Conservation (phyloP, 2,797 vertebrate genomes). For the Pelodytes ibericus region DNA sequence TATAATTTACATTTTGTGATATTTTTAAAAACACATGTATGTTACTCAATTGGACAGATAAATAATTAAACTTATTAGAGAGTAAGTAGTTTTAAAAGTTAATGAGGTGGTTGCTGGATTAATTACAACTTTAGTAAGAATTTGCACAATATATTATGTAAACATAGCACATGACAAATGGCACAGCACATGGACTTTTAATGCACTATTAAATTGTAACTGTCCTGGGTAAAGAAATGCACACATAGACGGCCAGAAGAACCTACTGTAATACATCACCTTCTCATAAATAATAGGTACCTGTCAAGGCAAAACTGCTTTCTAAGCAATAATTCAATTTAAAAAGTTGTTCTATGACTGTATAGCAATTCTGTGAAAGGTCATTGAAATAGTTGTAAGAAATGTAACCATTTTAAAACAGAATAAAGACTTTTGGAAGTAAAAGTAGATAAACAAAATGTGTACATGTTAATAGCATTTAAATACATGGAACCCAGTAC, state of each 20-base stretch:
- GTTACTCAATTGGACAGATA: conserved; percentile 54
- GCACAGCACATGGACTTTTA: conserved; percentile 83
- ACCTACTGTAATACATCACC: conserved; percentile 79
- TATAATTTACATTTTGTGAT: conserved; percentile 25
- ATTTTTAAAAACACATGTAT: conserved; percentile 20
- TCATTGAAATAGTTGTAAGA: conserved; percentile 43
- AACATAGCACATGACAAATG: conserved; percentile 88
- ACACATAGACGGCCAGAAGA: conserved; percentile 80
- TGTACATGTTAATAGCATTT: not conserved
- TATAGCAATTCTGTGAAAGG: conserved; percentile 49
- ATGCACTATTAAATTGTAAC: conserved; percentile 87
- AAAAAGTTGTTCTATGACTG: conserved; percentile 49
- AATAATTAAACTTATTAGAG: conserved; percentile 84
- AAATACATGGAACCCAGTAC: no score
- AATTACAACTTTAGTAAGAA: conserved; percentile 82
- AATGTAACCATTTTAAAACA: conserved; percentile 37
- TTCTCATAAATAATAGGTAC: conserved; percentile 81
- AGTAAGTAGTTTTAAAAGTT: conserved; percentile 78
- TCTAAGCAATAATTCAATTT: conserved; percentile 66
- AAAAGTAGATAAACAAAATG: not conserved
- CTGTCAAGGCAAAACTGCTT: conserved; percentile 70
- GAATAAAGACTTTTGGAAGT: conserved; percentile 13
- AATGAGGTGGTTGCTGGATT: conserved; percentile 88
- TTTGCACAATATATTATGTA: conserved; percentile 73
- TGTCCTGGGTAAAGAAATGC: conserved; percentile 79